These are phyloP conservation scores for Epizoanthus fatuus DNA, from an alignment of 92 coral and sea anemone genomes.

Conservation along the genomic window DNA sequence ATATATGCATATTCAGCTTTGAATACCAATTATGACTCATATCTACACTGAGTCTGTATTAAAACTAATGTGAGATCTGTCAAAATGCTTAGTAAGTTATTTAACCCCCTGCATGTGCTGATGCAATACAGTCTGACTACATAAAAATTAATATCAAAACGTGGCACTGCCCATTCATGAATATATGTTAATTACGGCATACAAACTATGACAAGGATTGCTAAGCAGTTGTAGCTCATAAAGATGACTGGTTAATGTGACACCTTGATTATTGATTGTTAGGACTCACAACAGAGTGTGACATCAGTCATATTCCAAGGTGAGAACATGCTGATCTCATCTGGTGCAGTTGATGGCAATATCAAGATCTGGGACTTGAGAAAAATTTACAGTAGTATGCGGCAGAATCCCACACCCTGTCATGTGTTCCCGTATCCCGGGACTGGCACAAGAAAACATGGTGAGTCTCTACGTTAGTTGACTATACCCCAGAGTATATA, in stretches of 20 bases:
- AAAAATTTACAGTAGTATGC: slow-evolving; percentile 82
- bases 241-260: background rate
- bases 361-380: slow-evolving; percentile 98
- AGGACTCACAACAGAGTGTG: slow-evolving; percentile 97
- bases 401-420: slow-evolving; percentile 75
- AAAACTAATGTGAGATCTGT: too few relatives aligned
- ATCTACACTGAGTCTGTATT: too few relatives aligned
- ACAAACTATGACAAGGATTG: too few relatives aligned
- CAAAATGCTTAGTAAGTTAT: too few relatives aligned
- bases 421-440: slow-evolving; percentile 97
- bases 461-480: slow-evolving; percentile 50
- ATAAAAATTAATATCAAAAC: too few relatives aligned
- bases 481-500: too few relatives aligned
- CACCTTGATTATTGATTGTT: background rate
- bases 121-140: too few relatives aligned
- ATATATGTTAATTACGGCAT: too few relatives aligned
- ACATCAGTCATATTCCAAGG: slow-evolving; percentile 96
- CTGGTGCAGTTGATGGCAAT: slow-evolving; percentile 99
- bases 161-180: too few relatives aligned
- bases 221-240: background rate
- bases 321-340: slow-evolving; percentile 79
- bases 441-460: slow-evolving; percentile 89
- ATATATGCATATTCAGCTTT: too few relatives aligned
- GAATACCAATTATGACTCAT: too few relatives aligned
- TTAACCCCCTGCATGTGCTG: too few relatives aligned